Base-by-base conservation (phyloP, 2,888 invertebrate genomes). In the Protophormia terraenovae region DNA sequence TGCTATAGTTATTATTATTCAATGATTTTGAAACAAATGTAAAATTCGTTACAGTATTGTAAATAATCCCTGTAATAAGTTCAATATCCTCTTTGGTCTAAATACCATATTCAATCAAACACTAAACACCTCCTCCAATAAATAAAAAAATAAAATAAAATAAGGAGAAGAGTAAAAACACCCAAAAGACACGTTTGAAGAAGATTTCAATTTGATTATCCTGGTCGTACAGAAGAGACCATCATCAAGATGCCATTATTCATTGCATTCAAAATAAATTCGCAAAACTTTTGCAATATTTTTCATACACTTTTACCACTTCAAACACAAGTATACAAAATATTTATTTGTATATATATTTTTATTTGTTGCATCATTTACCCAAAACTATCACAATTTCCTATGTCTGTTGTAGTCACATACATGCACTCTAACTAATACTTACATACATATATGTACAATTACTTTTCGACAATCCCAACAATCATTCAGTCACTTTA, bases 231-330 rank as follows among this genome's bases (percentile, higher is more conserved):
- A 38, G 45, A 55, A 67, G 69, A 64, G 69, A 64, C 64, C 47
- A 58, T 64, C 69, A 79, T 73, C 69, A 84, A 66, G 76, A 22
- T 67, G 60, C 58, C 66, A 80, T 84, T 80, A 72, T 72, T 80
- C 67, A 77, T 58, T 58, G 41, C 60, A 66, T 60, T 53, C 32
- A 60, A 80, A 77, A 80, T 84, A 45, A 60, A 58, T 84, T 66
- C 19, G 8, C 32, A 72, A 71, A 84, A 84, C 72, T 84, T 84
- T 84, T 50, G 58, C 60, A 84, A 80, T 84, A 80, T 72, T 73
- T 80, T 75, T 84, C 58, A 64, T 22, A 80, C 66, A 64, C 22
- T 78, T 64, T 79, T 80, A 72, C 80, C 73, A 76, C 84, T 77
- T 77, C 72, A 84, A 76, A 76, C 55, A 66, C 55, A 71, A 69